Base-by-base conservation (phyloP, 2,888 invertebrate species). In the Protula sp. region DNA sequence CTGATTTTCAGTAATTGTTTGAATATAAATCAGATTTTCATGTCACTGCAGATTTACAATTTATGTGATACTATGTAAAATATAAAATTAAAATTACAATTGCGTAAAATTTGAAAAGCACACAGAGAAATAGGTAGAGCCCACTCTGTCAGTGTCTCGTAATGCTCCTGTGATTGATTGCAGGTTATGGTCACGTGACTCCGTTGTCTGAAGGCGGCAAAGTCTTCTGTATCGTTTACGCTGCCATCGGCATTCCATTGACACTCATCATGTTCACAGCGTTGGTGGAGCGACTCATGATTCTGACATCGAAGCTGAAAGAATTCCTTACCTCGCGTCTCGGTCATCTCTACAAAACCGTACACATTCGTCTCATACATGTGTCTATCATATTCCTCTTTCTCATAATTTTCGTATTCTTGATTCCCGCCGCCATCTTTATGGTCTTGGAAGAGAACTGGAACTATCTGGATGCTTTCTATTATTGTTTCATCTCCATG, bases 131-230 rank as follows among this genome's bases (percentile, higher is more conserved):
- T n/a, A n/a, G n/a, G n/a, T n/a, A n/a, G n/a, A n/a, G n/a, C n/a
- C n/a, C n/a, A n/a, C n/a, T n/a, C n/a, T n/a, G n/a, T n/a, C n/a
- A n/a, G n/a, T n/a, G n/a, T n/a, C n/a, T n/a, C n/a, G n/a, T n/a
- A n/a, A n/a, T n/a, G n/a, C n/a, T n/a, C n/a, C n/a, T n/a, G n/a
- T 38, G 38, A 14, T 38, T 9, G 9, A 38, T 38, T 70, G 3
- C 82, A 91, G 92, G 92, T 56, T 94, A 93, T 82, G 93, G 93
- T 3, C 90, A 92, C 81, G 90, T 92, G 57, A 90, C 92, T 0
- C 92, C 93, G 0, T 83, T 92, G 22, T 90, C 91, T 54, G 86
- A 89, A 80, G 88, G 87, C 0, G 93, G 94, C 30, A 92, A 93
- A 82, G 82, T 91, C 59, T 92, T 93, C 84, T 91, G 91, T 82